phyloP scores from a whole-genome alignment of 2,888 invertebrate genomes.

The Stenurella melanura region DNA sequence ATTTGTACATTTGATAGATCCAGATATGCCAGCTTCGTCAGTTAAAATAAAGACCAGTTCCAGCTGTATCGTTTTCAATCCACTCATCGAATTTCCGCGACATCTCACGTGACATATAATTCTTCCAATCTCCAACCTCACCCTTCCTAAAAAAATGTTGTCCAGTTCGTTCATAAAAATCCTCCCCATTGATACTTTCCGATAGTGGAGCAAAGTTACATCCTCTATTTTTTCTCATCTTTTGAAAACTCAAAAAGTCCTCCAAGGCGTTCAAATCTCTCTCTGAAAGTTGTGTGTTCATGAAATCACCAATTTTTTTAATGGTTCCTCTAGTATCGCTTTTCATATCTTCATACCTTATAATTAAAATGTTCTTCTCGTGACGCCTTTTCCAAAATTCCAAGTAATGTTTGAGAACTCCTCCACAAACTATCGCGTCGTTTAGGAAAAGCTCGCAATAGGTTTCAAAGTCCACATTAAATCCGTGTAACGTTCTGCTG shows the following conservation, averaged over 20 bases:
- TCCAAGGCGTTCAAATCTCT: conserved; percentile 76
- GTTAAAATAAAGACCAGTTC: conserved; percentile 74
- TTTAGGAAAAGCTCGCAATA: conserved; percentile 84
- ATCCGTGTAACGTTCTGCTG: conserved; percentile 82
- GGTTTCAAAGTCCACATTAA: conserved; percentile 79
- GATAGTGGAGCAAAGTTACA: conserved; percentile 75
- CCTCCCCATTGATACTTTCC: conserved; percentile 64
- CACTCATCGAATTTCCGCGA: conserved; percentile 84
- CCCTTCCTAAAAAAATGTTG: conserved; percentile 74
- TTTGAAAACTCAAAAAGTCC: conserved; percentile 67
- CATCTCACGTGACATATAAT: conserved; percentile 83
- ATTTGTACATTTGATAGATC: too few relatives aligned
- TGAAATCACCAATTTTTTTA: conserved; percentile 81
- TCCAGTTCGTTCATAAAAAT: conserved; percentile 57
- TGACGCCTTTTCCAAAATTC: conserved; percentile 83
- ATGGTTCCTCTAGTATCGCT: conserved; percentile 78
- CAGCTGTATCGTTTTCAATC: conserved; percentile 79
- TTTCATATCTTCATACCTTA: conserved; percentile 90
- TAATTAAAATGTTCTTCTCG: conserved; percentile 83
- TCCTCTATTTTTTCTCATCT: conserved; percentile 78
- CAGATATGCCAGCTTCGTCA: too few relatives aligned
- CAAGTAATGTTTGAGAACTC: conserved; percentile 79
- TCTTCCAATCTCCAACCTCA: conserved; percentile 72
- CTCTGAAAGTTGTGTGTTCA: conserved; percentile 80
- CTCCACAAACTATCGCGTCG: conserved; percentile 80